Conservation (phyloP, 2,797 vertebrate species). For the Siniperca scherzeri region DNA sequence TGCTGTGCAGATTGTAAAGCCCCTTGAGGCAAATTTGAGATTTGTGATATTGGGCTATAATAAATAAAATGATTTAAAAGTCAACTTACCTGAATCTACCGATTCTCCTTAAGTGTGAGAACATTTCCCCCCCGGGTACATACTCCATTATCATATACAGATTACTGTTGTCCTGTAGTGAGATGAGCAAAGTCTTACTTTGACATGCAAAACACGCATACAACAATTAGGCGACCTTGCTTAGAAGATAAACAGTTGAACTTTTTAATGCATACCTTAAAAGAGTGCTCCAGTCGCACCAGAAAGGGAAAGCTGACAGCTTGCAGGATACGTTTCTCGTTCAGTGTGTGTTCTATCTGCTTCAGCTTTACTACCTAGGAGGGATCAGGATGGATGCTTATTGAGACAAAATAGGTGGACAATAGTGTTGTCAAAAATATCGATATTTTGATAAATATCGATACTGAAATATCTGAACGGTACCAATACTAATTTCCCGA, state of each 20-base stretch:
- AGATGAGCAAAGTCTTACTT: conserved; percentile 28
- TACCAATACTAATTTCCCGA: no score
- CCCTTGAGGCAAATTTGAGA: no score
- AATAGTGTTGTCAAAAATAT: no score
- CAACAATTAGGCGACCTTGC: not conserved
- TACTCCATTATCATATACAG: conserved; percentile 98
- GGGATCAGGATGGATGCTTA: not conserved
- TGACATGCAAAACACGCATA: conserved; percentile 2
- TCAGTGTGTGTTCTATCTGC: conserved; percentile 96
- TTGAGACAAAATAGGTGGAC: not conserved
- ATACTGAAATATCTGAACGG: no score
- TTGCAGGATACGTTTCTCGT: conserved; percentile 96
- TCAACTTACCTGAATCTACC: conserved; percentile 92
- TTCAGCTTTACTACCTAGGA: conserved; percentile 95
- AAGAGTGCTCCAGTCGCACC: conserved; percentile 93
- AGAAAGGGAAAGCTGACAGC: conserved; percentile 95
- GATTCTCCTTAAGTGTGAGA: conserved; percentile 95
- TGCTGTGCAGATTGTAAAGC: no score
- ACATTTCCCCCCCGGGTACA: conserved; percentile 95
- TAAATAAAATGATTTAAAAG: not conserved
- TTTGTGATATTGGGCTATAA: no score
- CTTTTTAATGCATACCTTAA: conserved; percentile 86
- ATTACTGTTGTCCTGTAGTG: conserved; percentile 91
- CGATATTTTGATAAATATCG: no score
- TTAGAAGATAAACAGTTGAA: not conserved